Evolutionary conservation across 2,797 vertebrate species (phyloP).

Genomic region (Argya squamiceps): DNA sequence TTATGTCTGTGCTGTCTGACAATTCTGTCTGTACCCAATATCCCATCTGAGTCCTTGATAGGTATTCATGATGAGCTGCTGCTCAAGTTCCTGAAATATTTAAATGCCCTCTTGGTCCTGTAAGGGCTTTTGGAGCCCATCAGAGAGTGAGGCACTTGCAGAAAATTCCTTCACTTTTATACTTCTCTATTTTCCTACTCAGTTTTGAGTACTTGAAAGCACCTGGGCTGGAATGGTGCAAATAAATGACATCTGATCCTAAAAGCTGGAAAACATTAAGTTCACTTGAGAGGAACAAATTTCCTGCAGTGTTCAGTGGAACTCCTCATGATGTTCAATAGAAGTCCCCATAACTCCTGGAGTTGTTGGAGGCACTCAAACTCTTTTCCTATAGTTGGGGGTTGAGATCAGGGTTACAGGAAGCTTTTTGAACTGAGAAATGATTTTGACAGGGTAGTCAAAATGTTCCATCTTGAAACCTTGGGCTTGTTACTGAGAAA

Average conservation of each 20-base stretch:
- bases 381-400: background rate
- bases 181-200: background rate
- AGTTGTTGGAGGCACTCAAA: background rate
- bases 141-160: background rate
- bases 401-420: background rate
- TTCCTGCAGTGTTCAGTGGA: background rate
- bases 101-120: background rate
- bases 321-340: background rate
- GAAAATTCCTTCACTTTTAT: background rate
- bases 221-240: slow-evolving; percentile 15
- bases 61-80: background rate
- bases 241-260: slow-evolving; percentile 32
- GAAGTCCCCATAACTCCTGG: background rate
- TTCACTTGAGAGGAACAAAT: slow-evolving; percentile 21
- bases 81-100: slow-evolving; percentile 5
- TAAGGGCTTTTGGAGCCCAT: background rate
- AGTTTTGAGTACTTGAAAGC: background rate
- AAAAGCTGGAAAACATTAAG: slow-evolving; percentile 14
- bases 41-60: background rate
- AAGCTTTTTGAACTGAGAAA: slow-evolving; percentile 11
- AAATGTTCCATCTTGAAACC: background rate
- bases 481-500: background rate
- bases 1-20: background rate
- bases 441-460: background rate
- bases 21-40: background rate